Base-by-base conservation (phyloP, 1,140 invertebrate genomes). In the Drosophila ohnishii region DNA sequence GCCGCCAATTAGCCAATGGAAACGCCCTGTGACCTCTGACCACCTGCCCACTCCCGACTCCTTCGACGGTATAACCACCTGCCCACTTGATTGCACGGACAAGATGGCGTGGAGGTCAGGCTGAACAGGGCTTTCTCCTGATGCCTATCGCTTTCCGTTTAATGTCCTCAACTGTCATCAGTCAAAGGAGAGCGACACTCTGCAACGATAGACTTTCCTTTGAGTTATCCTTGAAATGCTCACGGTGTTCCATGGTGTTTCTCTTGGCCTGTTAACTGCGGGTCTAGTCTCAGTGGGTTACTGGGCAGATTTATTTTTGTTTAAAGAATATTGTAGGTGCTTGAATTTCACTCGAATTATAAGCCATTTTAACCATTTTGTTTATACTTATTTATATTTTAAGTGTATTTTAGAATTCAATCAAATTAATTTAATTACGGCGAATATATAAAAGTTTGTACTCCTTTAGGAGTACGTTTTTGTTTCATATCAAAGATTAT, bases 1-100 rank as follows among this genome's bases (percentile, higher is more conserved):
- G 39, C 71, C 71, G 59, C 48, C 80, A 78, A 83, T 82, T 78
- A 83, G 64, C 45, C 47, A 75, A 58, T 22, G 47, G n/a, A 42
- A 40, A 35, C 34, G 51, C 14, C 70, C 55, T 44, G 48, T 32
- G 35, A 40, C 48, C 37, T 14, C 14, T 39, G 37, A 39, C 22
- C 53, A 28, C 50, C 6, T 5, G 32, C 8, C 50, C 50, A 34
- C 7, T 19, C 16, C 16, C 7, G 11, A 14, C 47, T 16, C 10
- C 19, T 11, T 22, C 30, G 4, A 14, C 19, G 48, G 30, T 3
- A 51, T 32, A 19, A 34, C 16, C 53, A n/a, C 60, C 32, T 65
- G 61, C 10, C 28, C 40, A 22, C 42, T 10, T 39, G 42, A 70
- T 70, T 57, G 42, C n/a, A 34, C 25, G 34, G 34, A 44, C 13